A percentile compares a stretch with the other conserved stretches of the same genome.
These are phyloP conservation scores for Lordiphosa andalusiaca DNA, from an alignment of 2,888 invertebrate species.

Conservation along the genomic window DNA sequence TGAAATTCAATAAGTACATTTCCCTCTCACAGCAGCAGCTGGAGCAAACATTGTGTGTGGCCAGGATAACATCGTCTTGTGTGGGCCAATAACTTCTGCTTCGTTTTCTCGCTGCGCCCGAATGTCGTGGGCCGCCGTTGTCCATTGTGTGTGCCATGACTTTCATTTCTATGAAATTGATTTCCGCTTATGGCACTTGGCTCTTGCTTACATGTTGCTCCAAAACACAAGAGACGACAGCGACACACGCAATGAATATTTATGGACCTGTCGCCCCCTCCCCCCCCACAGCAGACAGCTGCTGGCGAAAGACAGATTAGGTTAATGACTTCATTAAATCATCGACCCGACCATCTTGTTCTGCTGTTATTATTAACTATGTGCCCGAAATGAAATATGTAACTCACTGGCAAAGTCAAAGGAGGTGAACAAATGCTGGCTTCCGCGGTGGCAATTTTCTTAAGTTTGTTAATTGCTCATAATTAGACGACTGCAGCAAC, in stretches of 20 bases:
- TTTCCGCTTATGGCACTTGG: constrained; percentile 74
- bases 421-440: constrained; percentile 33
- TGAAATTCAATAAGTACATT: constrained; percentile 70
- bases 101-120: constrained; percentile 39
- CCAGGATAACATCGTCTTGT: constrained; percentile 50
- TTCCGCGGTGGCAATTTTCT: constrained; percentile 24
- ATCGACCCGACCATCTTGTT: constrained; percentile 25
- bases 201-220: constrained; percentile 59
- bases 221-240: constrained; percentile 5
- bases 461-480: constrained; percentile 53
- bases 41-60: constrained; percentile 43
- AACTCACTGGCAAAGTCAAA: constrained; percentile 8
- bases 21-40: constrained; percentile 24
- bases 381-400: constrained; percentile 37
- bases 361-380: constrained; percentile 48
- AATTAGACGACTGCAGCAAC: constrained; percentile 35
- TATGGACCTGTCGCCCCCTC: constrained; percentile 30
- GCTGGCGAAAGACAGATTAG: constrained; percentile 50
- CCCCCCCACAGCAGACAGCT: constrained; percentile 20
- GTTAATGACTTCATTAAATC: constrained; percentile 63
- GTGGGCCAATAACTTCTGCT: constrained; percentile 61
- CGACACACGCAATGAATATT: constrained; percentile 35
- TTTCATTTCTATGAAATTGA: constrained; percentile 63
- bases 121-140: constrained; percentile 21
- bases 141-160: constrained; percentile 39